These are phyloP conservation scores for Tenthredo notha DNA, from an alignment of 2,888 invertebrate species.

Conservation along the genomic window DNA sequence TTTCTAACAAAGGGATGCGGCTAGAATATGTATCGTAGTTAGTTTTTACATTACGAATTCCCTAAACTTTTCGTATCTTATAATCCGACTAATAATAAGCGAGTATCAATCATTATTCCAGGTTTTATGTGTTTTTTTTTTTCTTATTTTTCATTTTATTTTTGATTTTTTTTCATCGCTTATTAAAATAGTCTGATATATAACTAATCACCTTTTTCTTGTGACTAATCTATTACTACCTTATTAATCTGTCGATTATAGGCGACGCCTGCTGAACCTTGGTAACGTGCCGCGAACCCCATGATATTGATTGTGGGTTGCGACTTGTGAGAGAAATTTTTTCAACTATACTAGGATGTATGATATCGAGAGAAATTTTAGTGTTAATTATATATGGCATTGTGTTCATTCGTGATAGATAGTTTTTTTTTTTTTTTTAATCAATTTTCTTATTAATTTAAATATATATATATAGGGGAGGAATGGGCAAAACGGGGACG, in stretches of 20 bases:
- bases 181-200: background rate
- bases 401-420: background rate
- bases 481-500: too few species aligned
- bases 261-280: slow-evolving; percentile 37
- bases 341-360: background rate
- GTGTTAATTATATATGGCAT: background rate
- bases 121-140: background rate
- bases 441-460: background rate
- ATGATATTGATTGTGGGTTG: slow-evolving; percentile 15
- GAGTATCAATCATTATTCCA: background rate
- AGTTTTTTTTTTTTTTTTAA: background rate
- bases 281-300: slow-evolving; percentile 38
- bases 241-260: slow-evolving; percentile 34
- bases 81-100: slow-evolving; percentile 2
- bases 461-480: too few species aligned
- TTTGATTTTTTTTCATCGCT: too few species aligned
- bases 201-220: background rate
- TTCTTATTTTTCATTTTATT: background rate
- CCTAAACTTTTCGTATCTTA: background rate
- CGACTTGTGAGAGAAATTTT: slow-evolving; percentile 8
- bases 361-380: background rate
- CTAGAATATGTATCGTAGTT: background rate
- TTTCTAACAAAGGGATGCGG: background rate
- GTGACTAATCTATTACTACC: slow-evolving; percentile 17
- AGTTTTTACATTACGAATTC: background rate